Percentiles rank a stretch among this genome's conserved stretches.
phyloP scores from a whole-genome alignment of 2,797 vertebrate species.

The Falco columbarius region DNA sequence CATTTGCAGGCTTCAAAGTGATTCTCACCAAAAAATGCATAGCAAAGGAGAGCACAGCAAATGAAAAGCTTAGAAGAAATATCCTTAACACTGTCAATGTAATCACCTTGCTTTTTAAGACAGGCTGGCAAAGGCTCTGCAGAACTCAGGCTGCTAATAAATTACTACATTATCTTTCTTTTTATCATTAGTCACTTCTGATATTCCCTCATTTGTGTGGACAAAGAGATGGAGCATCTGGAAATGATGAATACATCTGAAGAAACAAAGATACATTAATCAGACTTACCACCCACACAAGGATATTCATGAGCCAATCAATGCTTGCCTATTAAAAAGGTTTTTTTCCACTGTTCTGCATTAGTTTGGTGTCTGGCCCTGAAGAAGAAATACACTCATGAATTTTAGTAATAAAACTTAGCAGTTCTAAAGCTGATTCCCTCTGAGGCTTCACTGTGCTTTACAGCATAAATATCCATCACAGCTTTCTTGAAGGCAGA shows the following conservation, averaged over 20 bases:
- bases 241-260: neutral
- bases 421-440: neutral
- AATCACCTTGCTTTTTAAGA: neutral
- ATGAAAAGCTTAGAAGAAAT: neutral
- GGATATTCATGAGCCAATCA: conserved; percentile 92
- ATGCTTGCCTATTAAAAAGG: conserved; percentile 91
- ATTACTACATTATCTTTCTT: neutral
- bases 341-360: conserved; percentile 94
- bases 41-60: neutral
- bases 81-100: neutral
- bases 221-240: neutral
- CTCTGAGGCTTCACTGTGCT: neutral
- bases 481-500: neutral
- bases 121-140: neutral
- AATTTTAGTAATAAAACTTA: conserved; percentile 15
- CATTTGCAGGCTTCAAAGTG: neutral
- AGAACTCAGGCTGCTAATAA: neutral
- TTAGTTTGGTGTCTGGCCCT: conserved; percentile 97
- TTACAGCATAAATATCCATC: neutral
- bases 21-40: neutral
- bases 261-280: neutral
- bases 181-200: neutral
- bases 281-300: conserved; percentile 91
- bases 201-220: neutral
- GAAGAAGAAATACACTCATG: conserved; percentile 1